phyloP scores from a whole-genome alignment of 1,140 invertebrate species.

The Oscheius sp. region DNA sequence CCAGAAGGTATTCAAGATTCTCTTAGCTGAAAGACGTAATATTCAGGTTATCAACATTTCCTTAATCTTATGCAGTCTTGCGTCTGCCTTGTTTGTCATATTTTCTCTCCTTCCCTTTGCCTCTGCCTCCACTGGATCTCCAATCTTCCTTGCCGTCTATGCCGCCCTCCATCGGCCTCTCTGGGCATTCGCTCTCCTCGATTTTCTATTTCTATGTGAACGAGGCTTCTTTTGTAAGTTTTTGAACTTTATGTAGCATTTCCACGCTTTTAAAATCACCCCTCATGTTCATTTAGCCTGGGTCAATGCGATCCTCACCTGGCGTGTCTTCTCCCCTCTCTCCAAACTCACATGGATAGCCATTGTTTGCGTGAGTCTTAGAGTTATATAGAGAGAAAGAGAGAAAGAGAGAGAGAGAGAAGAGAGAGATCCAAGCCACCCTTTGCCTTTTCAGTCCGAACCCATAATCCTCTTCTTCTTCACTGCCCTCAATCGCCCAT shows the following conservation, averaged over 20 bases:
- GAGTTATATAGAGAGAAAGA: not conserved
- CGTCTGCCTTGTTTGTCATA: not conserved
- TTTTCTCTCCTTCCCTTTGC: not conserved
- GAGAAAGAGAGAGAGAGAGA: not conserved
- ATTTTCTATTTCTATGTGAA: slow-evolving; percentile 31
- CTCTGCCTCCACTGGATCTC: not conserved
- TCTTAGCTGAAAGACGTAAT: too few species aligned
- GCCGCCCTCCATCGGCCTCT: slow-evolving; percentile 35
- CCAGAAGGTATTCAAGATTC: too few species aligned
- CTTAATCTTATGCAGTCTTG: not conserved
- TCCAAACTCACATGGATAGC: slow-evolving; percentile 33
- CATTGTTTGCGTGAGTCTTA: not conserved
- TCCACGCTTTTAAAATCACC: not conserved
- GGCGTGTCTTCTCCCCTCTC: slow-evolving; percentile 38
- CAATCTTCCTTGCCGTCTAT: slow-evolving; percentile 25
- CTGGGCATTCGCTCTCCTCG: slow-evolving; percentile 31
- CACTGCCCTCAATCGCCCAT: slow-evolving; percentile 42
- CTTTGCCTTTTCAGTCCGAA: slow-evolving; percentile 28
- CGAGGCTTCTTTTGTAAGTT: slow-evolving; percentile 30
- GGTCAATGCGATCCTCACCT: slow-evolving; percentile 29
- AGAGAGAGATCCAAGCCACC: not conserved
- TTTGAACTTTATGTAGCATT: not conserved
- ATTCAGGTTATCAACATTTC: not conserved
- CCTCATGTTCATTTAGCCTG: slow-evolving; percentile 13
- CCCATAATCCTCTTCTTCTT: slow-evolving; percentile 37